Percentiles rank a stretch among this genome's conserved stretches.
These are phyloP conservation scores for Mesorhabditis sp. DNA, from an alignment of 2,888 invertebrate species.

Conservation along the genomic window DNA sequence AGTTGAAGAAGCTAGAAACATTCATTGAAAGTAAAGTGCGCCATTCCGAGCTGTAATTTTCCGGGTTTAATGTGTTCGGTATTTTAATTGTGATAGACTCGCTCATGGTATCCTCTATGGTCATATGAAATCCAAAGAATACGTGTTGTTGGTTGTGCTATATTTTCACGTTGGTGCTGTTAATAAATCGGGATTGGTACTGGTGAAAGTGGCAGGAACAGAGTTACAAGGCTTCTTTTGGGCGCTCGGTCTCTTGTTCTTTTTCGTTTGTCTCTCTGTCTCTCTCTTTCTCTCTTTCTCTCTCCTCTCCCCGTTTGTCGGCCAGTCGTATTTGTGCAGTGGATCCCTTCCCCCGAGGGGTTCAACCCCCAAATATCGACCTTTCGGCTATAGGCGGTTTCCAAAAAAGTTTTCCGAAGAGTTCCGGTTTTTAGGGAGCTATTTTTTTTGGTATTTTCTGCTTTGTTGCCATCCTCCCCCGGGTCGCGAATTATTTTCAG, in stretches of 20 bases:
- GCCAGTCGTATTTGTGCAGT: constrained; percentile 21
- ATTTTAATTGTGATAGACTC: too few species aligned
- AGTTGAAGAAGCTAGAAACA: constrained; percentile 43
- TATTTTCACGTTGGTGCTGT: too few species aligned
- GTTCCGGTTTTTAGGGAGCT: too few species aligned
- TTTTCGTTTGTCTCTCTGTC: constrained; percentile 11
- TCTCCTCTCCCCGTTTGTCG: constrained; percentile 14
- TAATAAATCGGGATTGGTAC: too few species aligned
- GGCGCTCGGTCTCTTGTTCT: constrained; percentile 10
- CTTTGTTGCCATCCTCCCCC: too few species aligned
- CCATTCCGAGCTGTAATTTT: constrained; percentile 28
- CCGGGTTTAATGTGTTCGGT: background rate
- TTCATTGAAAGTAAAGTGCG: constrained; percentile 41
- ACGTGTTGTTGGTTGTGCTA: too few species aligned
- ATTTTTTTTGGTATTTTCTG: too few species aligned
- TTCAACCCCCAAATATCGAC: constrained; percentile 15
- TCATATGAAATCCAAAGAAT: too few species aligned
- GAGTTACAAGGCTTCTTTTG: constrained; percentile 8
- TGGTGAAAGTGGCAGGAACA: too few species aligned
- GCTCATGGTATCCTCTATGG: too few species aligned
- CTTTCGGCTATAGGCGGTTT: background rate
- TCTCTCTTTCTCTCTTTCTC: constrained; percentile 9
- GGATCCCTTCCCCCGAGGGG: constrained; percentile 25
- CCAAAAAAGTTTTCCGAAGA: too few species aligned
- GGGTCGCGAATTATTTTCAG: too few species aligned